Percentiles rank a stretch among this genome's conserved stretches.
Conservation (phyloP, 2,888 invertebrate species). For the Patella depressa region DNA sequence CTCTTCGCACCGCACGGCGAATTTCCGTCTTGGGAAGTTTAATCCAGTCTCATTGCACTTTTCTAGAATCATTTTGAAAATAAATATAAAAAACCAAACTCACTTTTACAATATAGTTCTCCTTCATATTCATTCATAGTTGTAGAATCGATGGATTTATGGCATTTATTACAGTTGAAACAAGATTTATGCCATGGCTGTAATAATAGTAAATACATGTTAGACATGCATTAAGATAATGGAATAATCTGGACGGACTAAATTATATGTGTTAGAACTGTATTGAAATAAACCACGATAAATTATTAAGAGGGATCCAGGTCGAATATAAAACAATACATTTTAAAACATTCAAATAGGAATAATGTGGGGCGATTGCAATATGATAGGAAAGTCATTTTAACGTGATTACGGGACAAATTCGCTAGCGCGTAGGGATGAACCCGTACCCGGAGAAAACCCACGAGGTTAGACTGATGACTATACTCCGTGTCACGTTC, state of each 20-base stretch:
- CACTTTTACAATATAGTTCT: conserved; percentile 89
- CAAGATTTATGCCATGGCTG: conserved; percentile 73
- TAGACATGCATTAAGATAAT: background rate
- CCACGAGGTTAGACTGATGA: too few relatives aligned
- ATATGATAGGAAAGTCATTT: too few relatives aligned
- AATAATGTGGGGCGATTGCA: too few relatives aligned
- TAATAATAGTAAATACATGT: conserved; percentile 21
- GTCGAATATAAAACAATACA: too few relatives aligned
- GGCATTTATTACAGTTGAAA: conserved; percentile 71
- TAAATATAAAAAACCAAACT: conserved; percentile 11
- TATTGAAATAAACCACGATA: too few relatives aligned
- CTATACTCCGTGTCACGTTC: too few relatives aligned
- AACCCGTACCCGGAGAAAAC: too few relatives aligned
- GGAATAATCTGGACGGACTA: background rate
- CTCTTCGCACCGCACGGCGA: background rate
- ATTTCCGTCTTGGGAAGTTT: background rate
- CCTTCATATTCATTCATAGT: conserved; percentile 92
- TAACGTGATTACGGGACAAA: too few relatives aligned
- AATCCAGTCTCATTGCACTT: background rate
- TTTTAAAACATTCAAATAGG: too few relatives aligned
- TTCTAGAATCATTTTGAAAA: background rate
- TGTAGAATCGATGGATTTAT: conserved; percentile 81
- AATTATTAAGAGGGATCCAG: too few relatives aligned
- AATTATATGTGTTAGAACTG: too few relatives aligned
- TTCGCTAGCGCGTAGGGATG: too few relatives aligned